A percentile compares a stretch with the other conserved stretches of the same genome.
Evolutionary conservation across 2,113 vertebrate genomes (phyloP).

Genomic region (Xyrauchen texanus): DNA sequence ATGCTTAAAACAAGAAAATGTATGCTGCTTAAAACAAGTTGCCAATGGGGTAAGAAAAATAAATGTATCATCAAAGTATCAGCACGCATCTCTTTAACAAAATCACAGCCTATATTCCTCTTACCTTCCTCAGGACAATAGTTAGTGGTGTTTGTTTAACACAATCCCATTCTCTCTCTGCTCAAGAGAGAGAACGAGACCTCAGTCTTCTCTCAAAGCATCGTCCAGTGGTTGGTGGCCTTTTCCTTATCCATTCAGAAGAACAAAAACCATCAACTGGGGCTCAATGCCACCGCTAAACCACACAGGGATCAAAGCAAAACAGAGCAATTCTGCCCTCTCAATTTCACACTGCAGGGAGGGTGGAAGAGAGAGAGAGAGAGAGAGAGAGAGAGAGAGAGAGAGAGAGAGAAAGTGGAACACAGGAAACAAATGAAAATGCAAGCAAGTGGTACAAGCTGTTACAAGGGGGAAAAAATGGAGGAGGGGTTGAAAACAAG

Average conservation of each 20-base stretch:
- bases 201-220: neutral
- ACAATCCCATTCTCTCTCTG: slow-evolving; percentile 17
- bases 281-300: neutral
- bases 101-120: neutral
- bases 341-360: slow-evolving; percentile 42
- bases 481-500: slow-evolving; percentile 10
- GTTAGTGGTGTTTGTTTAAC: neutral
- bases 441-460: slow-evolving; percentile 14
- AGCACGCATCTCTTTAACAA: too few species aligned
- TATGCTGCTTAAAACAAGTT: too few species aligned
- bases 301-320: slow-evolving; percentile 1
- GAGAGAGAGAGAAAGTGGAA: neutral
- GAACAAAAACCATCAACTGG: neutral
- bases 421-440: slow-evolving; percentile 17
- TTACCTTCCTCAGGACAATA: slow-evolving; percentile 20
- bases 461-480: neutral
- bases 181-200: neutral
- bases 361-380: neutral
- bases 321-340: slow-evolving; percentile 40
- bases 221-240: neutral
- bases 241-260: neutral
- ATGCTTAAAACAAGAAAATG: too few species aligned
- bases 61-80: too few species aligned
- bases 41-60: too few species aligned
- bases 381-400: too few species aligned